phyloP scores from a whole-genome alignment of 2,113 vertebrate genomes.

The Atherinomorus stipes region DNA sequence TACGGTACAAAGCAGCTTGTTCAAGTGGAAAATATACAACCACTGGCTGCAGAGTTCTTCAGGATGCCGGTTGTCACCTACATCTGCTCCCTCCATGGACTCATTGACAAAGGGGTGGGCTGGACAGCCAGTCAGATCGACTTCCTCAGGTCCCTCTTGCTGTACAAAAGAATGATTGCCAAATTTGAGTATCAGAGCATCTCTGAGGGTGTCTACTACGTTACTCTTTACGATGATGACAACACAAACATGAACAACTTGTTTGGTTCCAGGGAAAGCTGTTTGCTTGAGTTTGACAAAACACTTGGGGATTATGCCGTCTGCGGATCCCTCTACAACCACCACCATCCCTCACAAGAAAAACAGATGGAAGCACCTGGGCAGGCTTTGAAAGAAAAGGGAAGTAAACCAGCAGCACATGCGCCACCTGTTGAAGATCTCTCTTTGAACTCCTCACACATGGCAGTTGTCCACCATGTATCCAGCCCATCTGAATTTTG shows the following conservation, averaged over 20 bases:
- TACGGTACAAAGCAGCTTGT: slow-evolving; percentile 89
- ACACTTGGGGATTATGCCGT: slow-evolving; percentile 43
- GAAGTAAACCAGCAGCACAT: not conserved
- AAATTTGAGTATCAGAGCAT: slow-evolving; percentile 89
- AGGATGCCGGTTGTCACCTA: slow-evolving; percentile 94
- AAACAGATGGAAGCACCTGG: not conserved
- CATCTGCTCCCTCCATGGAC: slow-evolving; percentile 87
- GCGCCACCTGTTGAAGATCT: slow-evolving; percentile 64
- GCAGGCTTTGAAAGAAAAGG: slow-evolving; percentile 21
- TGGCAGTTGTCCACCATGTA: slow-evolving; percentile 82
- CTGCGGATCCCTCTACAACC: slow-evolving; percentile 1
- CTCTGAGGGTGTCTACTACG: slow-evolving; percentile 89
- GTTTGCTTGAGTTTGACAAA: slow-evolving; percentile 65
- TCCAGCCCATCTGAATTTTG: slow-evolving; percentile 89
- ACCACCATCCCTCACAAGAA: slow-evolving; percentile 14
- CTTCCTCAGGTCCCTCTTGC: slow-evolving; percentile 84
- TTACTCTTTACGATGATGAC: slow-evolving; percentile 88
- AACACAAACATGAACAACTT: slow-evolving; percentile 86
- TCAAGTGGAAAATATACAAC: slow-evolving; percentile 79
- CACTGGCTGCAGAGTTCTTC: slow-evolving; percentile 87
- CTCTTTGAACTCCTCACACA: slow-evolving; percentile 74
- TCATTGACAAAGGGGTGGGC: slow-evolving; percentile 84
- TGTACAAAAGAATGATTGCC: slow-evolving; percentile 84
- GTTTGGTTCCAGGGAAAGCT: slow-evolving; percentile 82
- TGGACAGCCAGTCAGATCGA: slow-evolving; percentile 85